Evolutionary conservation across 2,113 vertebrate genomes (phyloP).

Genomic region (Gambusia holbrooki): DNA sequence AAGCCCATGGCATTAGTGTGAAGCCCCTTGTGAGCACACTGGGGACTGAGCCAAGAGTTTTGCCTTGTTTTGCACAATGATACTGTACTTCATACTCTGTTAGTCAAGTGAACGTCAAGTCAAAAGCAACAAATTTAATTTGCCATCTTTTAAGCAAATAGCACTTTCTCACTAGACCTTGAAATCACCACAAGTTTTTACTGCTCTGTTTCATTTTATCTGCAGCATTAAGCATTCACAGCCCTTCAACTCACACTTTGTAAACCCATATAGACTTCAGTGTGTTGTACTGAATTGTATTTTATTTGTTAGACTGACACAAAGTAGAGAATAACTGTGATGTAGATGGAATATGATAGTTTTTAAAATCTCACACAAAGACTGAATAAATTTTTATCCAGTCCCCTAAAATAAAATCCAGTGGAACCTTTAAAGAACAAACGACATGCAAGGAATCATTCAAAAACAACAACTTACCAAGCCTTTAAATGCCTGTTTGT

Average conservation of each 20-base stretch:
- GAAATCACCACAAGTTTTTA: conserved; percentile 26
- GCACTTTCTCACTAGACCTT: conserved; percentile 9
- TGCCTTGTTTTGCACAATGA: conserved; percentile 30
- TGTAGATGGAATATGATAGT: not conserved
- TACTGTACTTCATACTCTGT: conserved; percentile 47
- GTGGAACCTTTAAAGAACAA: no score
- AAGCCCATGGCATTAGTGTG: conserved; percentile 22
- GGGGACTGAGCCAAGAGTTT: conserved; percentile 34
- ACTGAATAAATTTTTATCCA: no score
- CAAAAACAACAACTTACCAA: no score
- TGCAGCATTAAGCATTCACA: not conserved
- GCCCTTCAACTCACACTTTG: not conserved
- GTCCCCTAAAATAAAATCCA: no score
- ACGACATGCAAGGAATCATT: no score
- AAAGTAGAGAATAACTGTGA: not conserved
- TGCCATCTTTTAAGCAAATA: conserved; percentile 13
- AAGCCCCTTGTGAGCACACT: conserved; percentile 5
- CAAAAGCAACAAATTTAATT: conserved; percentile 22
- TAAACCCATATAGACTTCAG: not conserved
- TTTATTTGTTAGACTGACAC: not conserved
- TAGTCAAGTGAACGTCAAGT: conserved; percentile 34
- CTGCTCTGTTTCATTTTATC: conserved; percentile 22
- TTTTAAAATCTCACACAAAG: no score
- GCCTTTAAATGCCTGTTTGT: no score
- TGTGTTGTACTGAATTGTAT: not conserved